Evolutionary conservation across 2,797 vertebrate species (phyloP).

Genomic region (Hippopotamyrus pictus): DNA sequence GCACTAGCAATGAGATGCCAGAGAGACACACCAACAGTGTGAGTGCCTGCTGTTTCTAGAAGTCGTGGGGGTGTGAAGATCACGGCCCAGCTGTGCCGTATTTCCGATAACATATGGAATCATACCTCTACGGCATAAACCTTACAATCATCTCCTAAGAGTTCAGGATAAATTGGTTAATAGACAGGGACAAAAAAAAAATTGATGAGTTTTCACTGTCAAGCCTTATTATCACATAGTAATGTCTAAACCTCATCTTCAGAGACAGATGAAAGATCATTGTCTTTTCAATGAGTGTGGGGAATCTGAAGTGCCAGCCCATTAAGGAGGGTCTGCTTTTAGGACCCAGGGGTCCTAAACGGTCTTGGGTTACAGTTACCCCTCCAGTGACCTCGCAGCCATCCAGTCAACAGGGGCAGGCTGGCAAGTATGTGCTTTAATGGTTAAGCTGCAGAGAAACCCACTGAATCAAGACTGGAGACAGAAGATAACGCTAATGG

Average conservation of each 20-base stretch:
- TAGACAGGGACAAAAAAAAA: not conserved
- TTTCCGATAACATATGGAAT: not conserved
- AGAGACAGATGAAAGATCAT: not conserved
- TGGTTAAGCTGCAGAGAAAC: not conserved
- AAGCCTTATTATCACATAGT: not conserved
- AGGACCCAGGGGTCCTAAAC: not conserved
- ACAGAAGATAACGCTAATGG: slow-evolving; percentile 7
- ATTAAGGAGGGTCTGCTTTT: not conserved
- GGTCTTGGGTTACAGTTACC: slow-evolving; percentile 11
- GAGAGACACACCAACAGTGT: not conserved
- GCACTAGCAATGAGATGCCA: not conserved
- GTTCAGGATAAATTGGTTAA: not conserved
- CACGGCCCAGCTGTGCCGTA: not conserved
- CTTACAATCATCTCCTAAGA: not conserved
- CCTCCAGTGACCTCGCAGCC: not conserved
- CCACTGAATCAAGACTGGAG: not conserved
- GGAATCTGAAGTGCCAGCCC: not conserved
- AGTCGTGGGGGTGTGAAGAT: not conserved
- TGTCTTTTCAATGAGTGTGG: not conserved
- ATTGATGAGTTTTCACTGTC: not conserved
- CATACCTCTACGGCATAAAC: not conserved
- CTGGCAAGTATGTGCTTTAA: not conserved
- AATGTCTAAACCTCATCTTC: not conserved
- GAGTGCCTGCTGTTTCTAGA: not conserved
- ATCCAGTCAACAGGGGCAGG: not conserved